Evolutionary conservation across 1,140 invertebrate genomes (phyloP).

Genomic region (Polypedilum pembai): DNA sequence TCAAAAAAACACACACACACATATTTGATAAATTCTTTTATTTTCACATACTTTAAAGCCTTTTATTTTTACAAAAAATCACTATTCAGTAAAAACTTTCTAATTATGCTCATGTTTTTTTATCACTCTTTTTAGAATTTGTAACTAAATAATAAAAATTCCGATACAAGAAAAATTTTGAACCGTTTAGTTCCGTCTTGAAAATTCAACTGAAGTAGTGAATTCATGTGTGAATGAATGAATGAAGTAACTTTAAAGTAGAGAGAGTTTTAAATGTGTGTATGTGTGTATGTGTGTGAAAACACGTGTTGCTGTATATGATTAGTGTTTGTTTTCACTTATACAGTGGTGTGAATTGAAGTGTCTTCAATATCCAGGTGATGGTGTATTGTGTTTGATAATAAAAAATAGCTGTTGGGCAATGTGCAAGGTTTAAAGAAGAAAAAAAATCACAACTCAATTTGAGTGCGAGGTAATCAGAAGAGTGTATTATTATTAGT

Average conservation of each 20-base stretch:
- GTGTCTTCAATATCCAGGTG: no score
- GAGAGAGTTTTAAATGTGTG: not conserved
- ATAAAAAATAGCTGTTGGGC: not conserved
- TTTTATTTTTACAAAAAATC: no score
- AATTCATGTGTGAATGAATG: not conserved
- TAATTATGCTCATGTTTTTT: no score
- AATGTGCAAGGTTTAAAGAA: conserved; percentile 1
- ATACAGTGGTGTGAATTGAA: no score
- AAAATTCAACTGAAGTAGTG: not conserved
- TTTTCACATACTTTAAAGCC: no score
- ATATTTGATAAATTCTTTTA: no score
- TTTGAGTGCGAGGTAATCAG: no score
- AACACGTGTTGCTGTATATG: not conserved
- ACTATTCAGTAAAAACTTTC: no score
- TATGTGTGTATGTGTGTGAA: not conserved
- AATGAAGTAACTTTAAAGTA: conserved; percentile 9
- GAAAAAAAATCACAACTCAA: not conserved
- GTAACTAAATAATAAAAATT: no score
- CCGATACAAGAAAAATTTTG: not conserved
- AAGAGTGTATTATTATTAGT: no score
- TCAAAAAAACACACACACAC: no score
- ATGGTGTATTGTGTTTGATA: not conserved
- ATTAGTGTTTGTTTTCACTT: not conserved
- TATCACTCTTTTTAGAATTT: no score
- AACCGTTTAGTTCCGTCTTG: conserved; percentile 10